phyloP scores from a whole-genome alignment of 2,113 vertebrate genomes.

The Mustelus asterias region DNA sequence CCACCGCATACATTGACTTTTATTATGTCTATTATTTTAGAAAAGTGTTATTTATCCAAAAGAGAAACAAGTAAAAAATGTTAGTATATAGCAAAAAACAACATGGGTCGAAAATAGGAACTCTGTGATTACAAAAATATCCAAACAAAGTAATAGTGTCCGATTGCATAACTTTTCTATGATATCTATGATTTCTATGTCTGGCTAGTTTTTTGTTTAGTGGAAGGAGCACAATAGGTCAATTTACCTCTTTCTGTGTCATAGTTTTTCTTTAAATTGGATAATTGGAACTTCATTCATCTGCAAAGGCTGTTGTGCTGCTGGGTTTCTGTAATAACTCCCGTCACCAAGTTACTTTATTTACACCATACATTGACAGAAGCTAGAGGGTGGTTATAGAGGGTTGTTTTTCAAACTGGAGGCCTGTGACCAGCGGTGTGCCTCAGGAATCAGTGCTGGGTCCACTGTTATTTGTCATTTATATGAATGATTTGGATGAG shows the following conservation, averaged over 20 bases:
- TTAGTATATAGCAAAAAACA: background rate
- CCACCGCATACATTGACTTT: background rate
- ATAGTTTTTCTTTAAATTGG: background rate
- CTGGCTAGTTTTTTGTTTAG: too few species aligned
- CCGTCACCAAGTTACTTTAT: too few species aligned
- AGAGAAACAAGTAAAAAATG: background rate
- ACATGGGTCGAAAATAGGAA: background rate
- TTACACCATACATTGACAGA: too few species aligned
- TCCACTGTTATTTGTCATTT: too few species aligned
- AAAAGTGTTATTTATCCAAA: background rate
- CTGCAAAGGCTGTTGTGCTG: background rate
- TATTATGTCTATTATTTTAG: background rate
- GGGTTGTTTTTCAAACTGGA: too few species aligned
- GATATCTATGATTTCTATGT: too few species aligned
- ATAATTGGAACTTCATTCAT: background rate
- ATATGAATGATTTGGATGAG: too few species aligned
- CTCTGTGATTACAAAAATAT: background rate
- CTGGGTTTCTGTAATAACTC: background rate
- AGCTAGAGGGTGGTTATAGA: too few species aligned
- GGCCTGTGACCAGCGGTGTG: too few species aligned
- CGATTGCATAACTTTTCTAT: background rate
- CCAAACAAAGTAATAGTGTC: background rate
- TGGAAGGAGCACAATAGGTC: too few species aligned
- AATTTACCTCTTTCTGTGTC: too few species aligned
- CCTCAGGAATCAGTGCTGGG: too few species aligned